A percentile compares a stretch with the other conserved stretches of the same genome.
These are phyloP conservation scores for Rapana venosa DNA, from an alignment of 2,888 invertebrate species.

Conservation along the genomic window DNA sequence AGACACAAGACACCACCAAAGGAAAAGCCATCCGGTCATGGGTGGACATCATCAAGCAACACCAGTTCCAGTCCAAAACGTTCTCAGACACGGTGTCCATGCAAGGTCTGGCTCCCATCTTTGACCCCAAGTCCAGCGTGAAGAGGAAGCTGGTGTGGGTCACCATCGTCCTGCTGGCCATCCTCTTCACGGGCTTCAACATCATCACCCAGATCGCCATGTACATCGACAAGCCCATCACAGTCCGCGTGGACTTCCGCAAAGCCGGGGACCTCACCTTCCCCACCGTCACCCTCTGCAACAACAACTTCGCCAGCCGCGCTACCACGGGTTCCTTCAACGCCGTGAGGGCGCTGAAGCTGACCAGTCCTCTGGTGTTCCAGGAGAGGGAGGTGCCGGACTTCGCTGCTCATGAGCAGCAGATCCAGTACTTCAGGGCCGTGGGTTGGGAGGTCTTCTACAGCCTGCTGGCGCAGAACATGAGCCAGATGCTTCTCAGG, in stretches of 20 bases:
- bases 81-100: constrained; percentile 44
- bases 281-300: constrained; percentile 45
- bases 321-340: neutral
- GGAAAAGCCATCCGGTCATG: neutral
- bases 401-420: neutral
- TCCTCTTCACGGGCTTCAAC: constrained; percentile 43
- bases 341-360: neutral
- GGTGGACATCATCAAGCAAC: neutral
- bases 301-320: constrained; percentile 36
- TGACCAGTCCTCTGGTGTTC: constrained; percentile 34
- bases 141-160: constrained; percentile 39
- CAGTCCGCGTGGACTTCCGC: constrained; percentile 37
- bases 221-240: constrained; percentile 33
- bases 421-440: constrained; percentile 16
- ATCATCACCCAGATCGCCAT: constrained; percentile 42
- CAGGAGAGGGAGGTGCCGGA: neutral
- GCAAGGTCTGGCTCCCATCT: constrained; percentile 45
- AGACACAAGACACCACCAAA: neutral
- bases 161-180: constrained; percentile 31
- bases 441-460: constrained; percentile 36
- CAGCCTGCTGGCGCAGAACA: constrained; percentile 5
- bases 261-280: constrained; percentile 32
- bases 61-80: constrained; percentile 1
- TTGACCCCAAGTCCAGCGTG: constrained; percentile 41
- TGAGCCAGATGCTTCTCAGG: constrained; percentile 28